These are phyloP conservation scores for Sebastes jordani DNA, from an alignment of 2,797 vertebrate species.

Conservation along the genomic window DNA sequence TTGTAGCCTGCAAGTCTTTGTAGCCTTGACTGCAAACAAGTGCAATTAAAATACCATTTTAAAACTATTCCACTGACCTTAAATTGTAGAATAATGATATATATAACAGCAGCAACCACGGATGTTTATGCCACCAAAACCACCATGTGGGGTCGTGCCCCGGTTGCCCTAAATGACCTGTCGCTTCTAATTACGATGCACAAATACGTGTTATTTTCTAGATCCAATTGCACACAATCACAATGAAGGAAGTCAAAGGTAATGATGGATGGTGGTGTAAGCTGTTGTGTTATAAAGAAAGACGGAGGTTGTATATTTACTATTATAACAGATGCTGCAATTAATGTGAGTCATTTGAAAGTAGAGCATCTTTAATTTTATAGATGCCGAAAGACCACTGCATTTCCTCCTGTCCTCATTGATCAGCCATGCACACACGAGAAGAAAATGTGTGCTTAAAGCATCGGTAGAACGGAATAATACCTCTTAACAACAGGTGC, in stretches of 20 bases:
- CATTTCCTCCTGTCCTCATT: slow-evolving; percentile 23
- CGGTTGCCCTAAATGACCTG: neutral
- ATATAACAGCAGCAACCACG: neutral
- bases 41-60: too few species aligned
- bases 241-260: neutral
- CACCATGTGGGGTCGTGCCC: neutral
- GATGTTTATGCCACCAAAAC: neutral
- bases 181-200: too few species aligned
- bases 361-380: slow-evolving; percentile 15
- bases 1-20: neutral
- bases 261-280: neutral
- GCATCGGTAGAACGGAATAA: slow-evolving; percentile 48
- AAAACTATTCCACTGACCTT: neutral
- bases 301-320: neutral
- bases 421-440: slow-evolving; percentile 33
- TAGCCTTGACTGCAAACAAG: too few species aligned
- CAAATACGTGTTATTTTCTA: too few species aligned
- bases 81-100: neutral
- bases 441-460: slow-evolving; percentile 30
- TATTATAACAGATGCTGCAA: neutral
- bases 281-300: neutral
- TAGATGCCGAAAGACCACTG: neutral
- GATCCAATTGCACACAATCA: too few species aligned
- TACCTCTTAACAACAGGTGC: slow-evolving; percentile 52
- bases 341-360: slow-evolving; percentile 38